Evolutionary conservation across 1,140 invertebrate species (phyloP), one percentile per base, ranked within the genome.

Genomic region (Oreohelix idahoensis): DNA sequence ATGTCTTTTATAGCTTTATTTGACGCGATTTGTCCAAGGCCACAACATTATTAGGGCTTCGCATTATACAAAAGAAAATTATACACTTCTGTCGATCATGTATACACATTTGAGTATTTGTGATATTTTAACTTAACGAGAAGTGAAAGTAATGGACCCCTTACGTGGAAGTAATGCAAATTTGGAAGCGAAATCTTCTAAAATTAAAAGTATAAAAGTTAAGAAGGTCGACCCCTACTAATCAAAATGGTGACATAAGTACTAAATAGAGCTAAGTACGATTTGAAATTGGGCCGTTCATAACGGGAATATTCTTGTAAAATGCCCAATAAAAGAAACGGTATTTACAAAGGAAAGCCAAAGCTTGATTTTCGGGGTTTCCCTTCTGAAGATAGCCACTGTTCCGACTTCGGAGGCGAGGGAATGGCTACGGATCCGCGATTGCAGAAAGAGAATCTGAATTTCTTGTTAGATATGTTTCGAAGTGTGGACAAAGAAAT

Each of bases 381-480:
- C 2, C 26, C 1, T 45, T 45, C n/a, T 23, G 36, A 73, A 42
- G 23, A 45, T 13, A 36, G 38, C 11, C 38, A 42, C 20, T 15
- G 5, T 17, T 5, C 17, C 20, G n/a, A 26, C 15, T 11, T 2
- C 1, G 42, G 13, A 39, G 1, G 26, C 71, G 71, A n/a, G 23
- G 36, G 23, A 42, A 42, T 42, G 36, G 29, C 71, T 2, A 8
- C 69, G 10, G 20, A 42, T 42, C 71, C 15, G n/a, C 26, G 38
- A 8, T 26, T 23, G 11, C 32, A 70, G 4, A n/a, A 71, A 35
- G 71, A 73, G n/a, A 73, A 45, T 42, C 11, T 39, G 10, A n/a
- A 73, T 20, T 73, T 45, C 1, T 42, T 73, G 23, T 73, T 73
- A 26, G 71, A 73, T 42, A n/a, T 73, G 26, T 73, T 73, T 26